Conservation (phyloP, 2,888 invertebrate species). For the Parasteatoda lunata region DNA sequence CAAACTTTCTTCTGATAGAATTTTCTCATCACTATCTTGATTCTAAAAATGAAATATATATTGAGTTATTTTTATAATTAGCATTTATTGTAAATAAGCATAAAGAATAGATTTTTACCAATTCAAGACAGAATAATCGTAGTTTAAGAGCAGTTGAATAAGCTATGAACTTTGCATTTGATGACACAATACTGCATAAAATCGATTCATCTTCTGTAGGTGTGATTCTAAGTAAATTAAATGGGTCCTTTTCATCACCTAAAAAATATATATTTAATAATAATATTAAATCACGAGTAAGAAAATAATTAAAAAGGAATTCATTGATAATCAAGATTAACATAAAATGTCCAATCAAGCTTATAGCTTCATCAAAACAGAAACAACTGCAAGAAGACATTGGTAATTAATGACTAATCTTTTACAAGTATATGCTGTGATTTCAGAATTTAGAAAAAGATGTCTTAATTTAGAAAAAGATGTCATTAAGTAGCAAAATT, state of each 20-base stretch:
- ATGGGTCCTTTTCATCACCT: constrained; percentile 13
- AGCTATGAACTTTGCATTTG: constrained; percentile 82
- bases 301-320: neutral
- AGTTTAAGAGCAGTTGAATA: constrained; percentile 83
- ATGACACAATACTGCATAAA: constrained; percentile 82
- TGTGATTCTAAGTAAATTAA: constrained; percentile 81
- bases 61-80: neutral
- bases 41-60: neutral
- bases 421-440: too few species aligned
- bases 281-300: neutral
- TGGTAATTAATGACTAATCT: too few species aligned
- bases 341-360: too few species aligned
- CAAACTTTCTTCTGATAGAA: too few species aligned
- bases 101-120: constrained; percentile 73
- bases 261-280: neutral
- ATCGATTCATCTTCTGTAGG: constrained; percentile 82
- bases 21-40: neutral
- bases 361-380: too few species aligned
- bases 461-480: too few species aligned
- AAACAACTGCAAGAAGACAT: too few species aligned
- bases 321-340: neutral
- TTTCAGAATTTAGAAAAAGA: too few species aligned
- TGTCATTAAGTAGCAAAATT: too few species aligned
- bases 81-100: neutral
- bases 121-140: constrained; percentile 81